Evolutionary conservation across 2,888 invertebrate genomes (phyloP).

Genomic region (Lasioglossum vierecki): DNA sequence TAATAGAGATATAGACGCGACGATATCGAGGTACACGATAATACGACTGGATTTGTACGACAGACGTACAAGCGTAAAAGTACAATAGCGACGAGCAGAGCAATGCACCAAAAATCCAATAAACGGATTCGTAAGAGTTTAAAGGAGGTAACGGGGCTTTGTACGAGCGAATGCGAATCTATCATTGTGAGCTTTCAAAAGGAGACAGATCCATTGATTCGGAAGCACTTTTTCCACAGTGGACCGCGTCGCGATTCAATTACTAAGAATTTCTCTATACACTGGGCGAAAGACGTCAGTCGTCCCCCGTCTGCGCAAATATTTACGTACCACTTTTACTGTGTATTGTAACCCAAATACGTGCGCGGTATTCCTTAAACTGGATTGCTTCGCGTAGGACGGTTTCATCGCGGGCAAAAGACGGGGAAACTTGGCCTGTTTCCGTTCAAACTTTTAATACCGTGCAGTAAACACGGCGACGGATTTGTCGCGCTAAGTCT

Average conservation of each 20-base stretch:
- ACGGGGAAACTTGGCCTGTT: constrained; percentile 33
- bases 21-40: background rate
- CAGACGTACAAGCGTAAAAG: background rate
- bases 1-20: background rate
- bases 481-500: constrained; percentile 34
- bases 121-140: background rate
- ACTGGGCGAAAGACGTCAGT: background rate
- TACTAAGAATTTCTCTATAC: constrained; percentile 23
- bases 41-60: background rate
- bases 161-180: constrained; percentile 1
- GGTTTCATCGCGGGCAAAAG: constrained; percentile 6
- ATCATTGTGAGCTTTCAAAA: background rate
- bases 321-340: constrained; percentile 26
- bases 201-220: constrained; percentile 12
- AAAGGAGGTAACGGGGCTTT: background rate
- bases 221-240: background rate
- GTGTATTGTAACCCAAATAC: constrained; percentile 48
- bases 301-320: constrained; percentile 6
- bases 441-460: constrained; percentile 42
- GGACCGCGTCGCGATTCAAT: background rate
- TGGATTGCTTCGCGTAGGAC: constrained; percentile 14
- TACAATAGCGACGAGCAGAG: background rate
- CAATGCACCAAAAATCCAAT: background rate
- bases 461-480: constrained; percentile 47
- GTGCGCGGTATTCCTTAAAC: constrained; percentile 1